Evolutionary conservation across 2,888 invertebrate genomes (phyloP), one percentile per base, ranked within the genome.

Genomic region (Phaedon cochleariae): DNA sequence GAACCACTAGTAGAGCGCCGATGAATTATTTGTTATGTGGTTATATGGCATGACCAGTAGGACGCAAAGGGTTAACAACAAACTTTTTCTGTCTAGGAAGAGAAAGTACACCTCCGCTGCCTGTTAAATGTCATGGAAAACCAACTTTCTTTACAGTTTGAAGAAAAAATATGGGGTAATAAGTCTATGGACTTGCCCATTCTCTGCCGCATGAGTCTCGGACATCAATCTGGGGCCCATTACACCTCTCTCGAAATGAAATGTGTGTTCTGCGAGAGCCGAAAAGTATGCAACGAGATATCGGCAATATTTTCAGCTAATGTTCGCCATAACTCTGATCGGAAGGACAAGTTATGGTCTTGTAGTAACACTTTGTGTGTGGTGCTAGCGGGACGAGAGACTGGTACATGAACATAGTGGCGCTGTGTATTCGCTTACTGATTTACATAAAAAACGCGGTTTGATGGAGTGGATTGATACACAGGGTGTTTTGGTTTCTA

Each of bases 261-360:
- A 65, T 62, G 65, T 64, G 59, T 64, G 58, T 66, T 62, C 59
- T 60, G 51, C 62, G 60, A 62, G 60, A 65, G 60, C 59, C 62
- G 41, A 64, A 63, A 69, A 68, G 72, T 70, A 76, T 78, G 80
- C 77, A 80, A 80, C 72, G 69, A 77, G 80, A 81, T 81, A 80
- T 80, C 79, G 69, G 75, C 74, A 79, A 80, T 81, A 80, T 76
- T 77, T 81, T 71, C 73, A 67, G 69, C 76, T 82, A 82, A 82
- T 81, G 82, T 80, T 74, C 66, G 69, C 75, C 76, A 80, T 82
- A 82, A 81, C 75, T 81, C 73, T 64, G 72, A 67, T 70, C 75
- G 74, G 76, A 73, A 69, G 72, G 62, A 73, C 78, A 74, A 79
- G 76, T 80, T 79, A 80, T 79, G 77, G 73, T 71, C 79, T 76